Evolutionary conservation across 2,113 vertebrate species (phyloP).

Genomic region (Gadus chalcogrammus): DNA sequence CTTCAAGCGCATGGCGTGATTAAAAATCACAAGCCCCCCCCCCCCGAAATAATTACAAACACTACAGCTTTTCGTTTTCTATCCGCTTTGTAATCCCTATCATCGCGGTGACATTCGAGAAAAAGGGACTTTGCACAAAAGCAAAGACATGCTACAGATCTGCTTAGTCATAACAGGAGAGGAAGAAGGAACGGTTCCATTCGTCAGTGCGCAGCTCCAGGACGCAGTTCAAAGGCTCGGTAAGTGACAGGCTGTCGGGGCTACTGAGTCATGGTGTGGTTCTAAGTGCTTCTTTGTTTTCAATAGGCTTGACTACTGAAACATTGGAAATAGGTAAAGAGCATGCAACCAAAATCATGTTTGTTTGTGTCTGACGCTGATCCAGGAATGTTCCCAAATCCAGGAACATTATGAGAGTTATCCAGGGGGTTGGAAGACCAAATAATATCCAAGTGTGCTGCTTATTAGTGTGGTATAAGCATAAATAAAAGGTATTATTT

Average conservation of each 20-base stretch:
- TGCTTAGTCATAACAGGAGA: conserved; percentile 40
- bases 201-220: conserved; percentile 42
- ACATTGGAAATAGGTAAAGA: conserved; percentile 31
- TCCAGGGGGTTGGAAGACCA: no score
- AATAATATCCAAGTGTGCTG: no score
- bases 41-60: conserved; percentile 63
- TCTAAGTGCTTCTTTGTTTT: conserved; percentile 25
- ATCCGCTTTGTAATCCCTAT: conserved; percentile 66
- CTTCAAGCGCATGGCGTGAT: conserved; percentile 63
- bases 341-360: no score
- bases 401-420: no score
- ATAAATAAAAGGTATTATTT: no score
- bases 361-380: no score
- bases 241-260: conserved; percentile 35
- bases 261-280: conserved; percentile 46
- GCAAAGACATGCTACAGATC: conserved; percentile 35
- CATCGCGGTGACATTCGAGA: conserved; percentile 58
- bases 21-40: conserved; percentile 41
- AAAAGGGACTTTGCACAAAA: conserved; percentile 63
- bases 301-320: conserved; percentile 37
- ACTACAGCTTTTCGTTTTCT: conserved; percentile 29
- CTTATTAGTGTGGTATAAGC: no score
- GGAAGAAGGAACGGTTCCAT: conserved; percentile 47
- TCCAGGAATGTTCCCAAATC: no score
- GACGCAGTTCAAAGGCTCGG: conserved; percentile 51